These are phyloP conservation scores for Galaxias olidus DNA, from an alignment of 2,797 vertebrate species.

Conservation along the genomic window DNA sequence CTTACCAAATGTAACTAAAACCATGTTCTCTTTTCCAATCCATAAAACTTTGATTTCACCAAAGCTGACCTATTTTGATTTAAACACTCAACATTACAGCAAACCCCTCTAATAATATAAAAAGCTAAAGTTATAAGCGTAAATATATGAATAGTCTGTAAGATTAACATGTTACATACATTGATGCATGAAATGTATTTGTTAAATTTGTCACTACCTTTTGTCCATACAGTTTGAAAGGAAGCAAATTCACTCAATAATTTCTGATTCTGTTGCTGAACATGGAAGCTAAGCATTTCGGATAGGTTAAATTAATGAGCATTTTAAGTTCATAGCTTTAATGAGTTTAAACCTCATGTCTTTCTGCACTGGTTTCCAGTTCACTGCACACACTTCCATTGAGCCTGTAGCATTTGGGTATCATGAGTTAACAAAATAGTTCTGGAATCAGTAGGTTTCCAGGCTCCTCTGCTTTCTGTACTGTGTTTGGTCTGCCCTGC, in stretches of 20 bases:
- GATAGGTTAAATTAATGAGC: constrained; percentile 6
- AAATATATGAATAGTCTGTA: constrained; percentile 4
- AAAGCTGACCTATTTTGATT: constrained; percentile 73
- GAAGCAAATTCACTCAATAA: no score
- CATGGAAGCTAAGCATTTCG: not conserved
- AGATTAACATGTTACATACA: no score
- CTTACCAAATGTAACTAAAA: constrained; percentile 20
- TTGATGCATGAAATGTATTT: no score
- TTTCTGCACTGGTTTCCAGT: not conserved
- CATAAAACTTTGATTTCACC: constrained; percentile 64
- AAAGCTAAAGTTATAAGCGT: no score
- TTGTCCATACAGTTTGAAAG: no score
- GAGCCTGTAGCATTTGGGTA: not conserved
- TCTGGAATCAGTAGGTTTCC: not conserved
- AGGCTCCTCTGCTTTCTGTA: not conserved
- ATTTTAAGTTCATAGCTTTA: not conserved
- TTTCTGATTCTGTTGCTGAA: no score
- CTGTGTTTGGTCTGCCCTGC: not conserved
- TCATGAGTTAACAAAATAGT: constrained; percentile 7
- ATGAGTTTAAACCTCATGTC: constrained; percentile 1
- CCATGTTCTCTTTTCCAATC: no score
- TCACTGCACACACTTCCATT: not conserved
- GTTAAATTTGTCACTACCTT: no score
- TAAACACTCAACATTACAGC: constrained; percentile 62
- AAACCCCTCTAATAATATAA: not conserved